These are phyloP conservation scores for Heliconius charithonia DNA, from an alignment of 2,888 invertebrate genomes.

Conservation along the genomic window DNA sequence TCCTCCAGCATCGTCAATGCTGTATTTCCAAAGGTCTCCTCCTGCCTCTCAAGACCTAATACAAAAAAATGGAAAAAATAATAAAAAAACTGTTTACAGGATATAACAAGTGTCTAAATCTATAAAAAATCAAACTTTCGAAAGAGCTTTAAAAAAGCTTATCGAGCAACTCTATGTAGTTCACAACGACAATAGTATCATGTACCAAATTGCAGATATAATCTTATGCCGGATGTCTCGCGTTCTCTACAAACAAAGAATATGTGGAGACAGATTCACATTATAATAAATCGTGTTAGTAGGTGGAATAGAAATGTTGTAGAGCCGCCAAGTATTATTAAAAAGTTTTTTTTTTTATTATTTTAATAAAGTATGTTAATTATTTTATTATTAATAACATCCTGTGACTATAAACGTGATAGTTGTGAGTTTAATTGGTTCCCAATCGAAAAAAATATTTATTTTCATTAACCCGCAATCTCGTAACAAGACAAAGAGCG, in stretches of 20 bases:
- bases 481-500: too few relatives aligned
- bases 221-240: conserved; percentile 69
- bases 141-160: conserved; percentile 9
- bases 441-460: too few relatives aligned
- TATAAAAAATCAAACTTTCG: conserved; percentile 5
- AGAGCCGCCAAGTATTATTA: conserved; percentile 37
- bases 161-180: background rate
- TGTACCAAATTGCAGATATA: conserved; percentile 49
- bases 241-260: conserved; percentile 70
- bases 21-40: too few relatives aligned
- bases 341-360: background rate
- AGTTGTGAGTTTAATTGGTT: too few relatives aligned
- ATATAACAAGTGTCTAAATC: background rate
- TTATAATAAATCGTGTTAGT: conserved; percentile 78
- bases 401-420: too few relatives aligned
- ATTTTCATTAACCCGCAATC: too few relatives aligned
- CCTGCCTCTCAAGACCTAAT: too few relatives aligned
- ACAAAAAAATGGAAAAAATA: too few relatives aligned
- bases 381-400: too few relatives aligned
- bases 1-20: too few relatives aligned
- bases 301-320: conserved; percentile 62
- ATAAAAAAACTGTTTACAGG: too few relatives aligned
- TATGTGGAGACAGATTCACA: conserved; percentile 77
- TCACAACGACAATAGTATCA: conserved; percentile 54
- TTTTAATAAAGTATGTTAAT: too few relatives aligned